A percentile compares a stretch with the other conserved stretches of the same genome.
These are phyloP conservation scores for Tragelaphus oryx DNA, from an alignment of 2,797 vertebrate species.

Conservation along the genomic window DNA sequence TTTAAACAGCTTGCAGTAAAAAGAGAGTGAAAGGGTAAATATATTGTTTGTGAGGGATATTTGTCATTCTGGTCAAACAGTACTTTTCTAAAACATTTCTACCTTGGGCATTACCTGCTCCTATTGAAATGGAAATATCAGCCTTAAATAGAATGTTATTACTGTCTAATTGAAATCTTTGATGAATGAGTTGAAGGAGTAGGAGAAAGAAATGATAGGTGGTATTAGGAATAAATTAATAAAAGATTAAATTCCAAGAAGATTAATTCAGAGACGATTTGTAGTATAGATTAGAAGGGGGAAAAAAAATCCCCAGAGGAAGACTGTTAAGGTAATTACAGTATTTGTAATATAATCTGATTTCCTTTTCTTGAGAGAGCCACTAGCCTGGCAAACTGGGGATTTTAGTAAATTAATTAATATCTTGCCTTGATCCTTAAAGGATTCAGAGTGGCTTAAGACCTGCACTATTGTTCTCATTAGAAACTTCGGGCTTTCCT, in stretches of 20 bases:
- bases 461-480: background rate
- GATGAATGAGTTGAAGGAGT: background rate
- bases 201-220: background rate
- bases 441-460: slow-evolving; percentile 3
- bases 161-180: slow-evolving; percentile 2
- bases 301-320: background rate
- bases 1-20: background rate
- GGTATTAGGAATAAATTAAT: slow-evolving; percentile 31
- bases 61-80: slow-evolving; percentile 10
- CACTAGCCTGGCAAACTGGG: background rate
- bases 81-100: background rate
- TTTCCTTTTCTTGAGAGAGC: slow-evolving; percentile 40
- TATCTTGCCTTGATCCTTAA: slow-evolving; percentile 24
- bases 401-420: slow-evolving; percentile 48
- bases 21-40: background rate
- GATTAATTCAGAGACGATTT: slow-evolving; percentile 30
- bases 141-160: background rate
- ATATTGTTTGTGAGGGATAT: background rate
- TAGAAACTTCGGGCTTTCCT: background rate
- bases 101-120: background rate
- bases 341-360: slow-evolving; percentile 43
- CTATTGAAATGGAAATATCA: background rate
- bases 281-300: slow-evolving; percentile 20
- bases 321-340: slow-evolving; percentile 45
- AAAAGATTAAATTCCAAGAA: slow-evolving; percentile 38